phyloP scores from a whole-genome alignment of 2,888 invertebrate species.

The Apocheima hispidaria region DNA sequence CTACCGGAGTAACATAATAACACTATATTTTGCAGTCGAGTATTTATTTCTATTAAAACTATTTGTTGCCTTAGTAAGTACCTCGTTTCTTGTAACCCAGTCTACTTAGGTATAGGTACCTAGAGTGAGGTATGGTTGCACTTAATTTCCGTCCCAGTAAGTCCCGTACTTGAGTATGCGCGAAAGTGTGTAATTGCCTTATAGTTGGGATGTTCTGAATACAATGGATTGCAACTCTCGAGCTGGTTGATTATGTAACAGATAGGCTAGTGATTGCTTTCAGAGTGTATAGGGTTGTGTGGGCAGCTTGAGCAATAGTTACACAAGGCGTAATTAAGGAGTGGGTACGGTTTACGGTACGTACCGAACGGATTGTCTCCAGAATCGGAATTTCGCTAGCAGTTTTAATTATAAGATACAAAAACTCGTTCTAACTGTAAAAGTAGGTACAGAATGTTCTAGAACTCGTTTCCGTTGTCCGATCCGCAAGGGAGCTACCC shows the following conservation, averaged over 20 bases:
- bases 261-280: constrained; percentile 38
- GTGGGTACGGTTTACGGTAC: not conserved
- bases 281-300: constrained; percentile 4
- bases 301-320: constrained; percentile 12
- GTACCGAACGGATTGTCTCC: not conserved
- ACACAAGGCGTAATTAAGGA: not conserved
- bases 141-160: constrained; percentile 52
- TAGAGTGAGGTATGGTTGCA: constrained; percentile 23
- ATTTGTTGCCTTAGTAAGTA: no score
- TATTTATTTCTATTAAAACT: no score
- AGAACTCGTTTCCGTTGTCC: no score
- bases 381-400: no score
- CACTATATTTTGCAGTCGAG: no score
- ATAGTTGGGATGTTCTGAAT: constrained; percentile 47
- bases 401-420: no score
- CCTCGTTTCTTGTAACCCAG: no score
- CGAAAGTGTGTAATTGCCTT: constrained; percentile 58
- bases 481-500: no score
- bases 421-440: no score
- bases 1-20: no score
- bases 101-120: not conserved
- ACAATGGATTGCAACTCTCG: constrained; percentile 53
- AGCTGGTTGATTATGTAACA: constrained; percentile 50
- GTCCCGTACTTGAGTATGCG: constrained; percentile 35
- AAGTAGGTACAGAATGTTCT: no score